A percentile compares a stretch with the other conserved stretches of the same genome.
Evolutionary conservation across 2,888 invertebrate genomes (phyloP).

Genomic region (Brassicogethes aeneus): DNA sequence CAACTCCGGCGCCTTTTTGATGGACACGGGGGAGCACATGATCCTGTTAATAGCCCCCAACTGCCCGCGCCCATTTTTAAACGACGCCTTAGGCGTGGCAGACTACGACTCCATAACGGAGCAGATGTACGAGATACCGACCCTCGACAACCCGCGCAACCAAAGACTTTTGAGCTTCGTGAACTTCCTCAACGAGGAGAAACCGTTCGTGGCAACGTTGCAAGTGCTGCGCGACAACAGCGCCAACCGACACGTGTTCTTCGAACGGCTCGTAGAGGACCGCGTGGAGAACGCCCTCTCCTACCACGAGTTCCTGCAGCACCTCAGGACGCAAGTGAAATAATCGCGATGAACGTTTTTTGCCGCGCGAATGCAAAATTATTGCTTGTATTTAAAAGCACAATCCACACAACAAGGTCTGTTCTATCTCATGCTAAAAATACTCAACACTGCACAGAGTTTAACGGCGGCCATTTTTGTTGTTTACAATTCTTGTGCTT

Average conservation of each 20-base stretch:
- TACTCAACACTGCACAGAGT: no score
- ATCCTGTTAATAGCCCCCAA: constrained; percentile 77
- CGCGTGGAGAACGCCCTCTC: constrained; percentile 88
- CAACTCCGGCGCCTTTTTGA: constrained; percentile 80
- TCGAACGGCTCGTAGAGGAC: constrained; percentile 88
- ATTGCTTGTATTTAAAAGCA: no score
- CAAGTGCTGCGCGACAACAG: constrained; percentile 89
- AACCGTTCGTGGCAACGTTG: constrained; percentile 70
- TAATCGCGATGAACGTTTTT: constrained; percentile 37
- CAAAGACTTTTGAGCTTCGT: constrained; percentile 71
- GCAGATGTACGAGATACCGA: constrained; percentile 70
- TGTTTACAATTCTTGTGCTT: no score
- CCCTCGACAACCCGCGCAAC: constrained; percentile 64
- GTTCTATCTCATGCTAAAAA: no score
- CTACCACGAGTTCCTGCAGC: constrained; percentile 97
- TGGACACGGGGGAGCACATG: constrained; percentile 80
- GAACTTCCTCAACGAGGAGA: constrained; percentile 72
- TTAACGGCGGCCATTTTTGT: no score
- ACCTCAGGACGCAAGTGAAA: constrained; percentile 83
- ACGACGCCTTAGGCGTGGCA: constrained; percentile 67
- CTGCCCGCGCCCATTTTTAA: constrained; percentile 64
- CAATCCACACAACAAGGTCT: no score
- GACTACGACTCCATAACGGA: constrained; percentile 67
- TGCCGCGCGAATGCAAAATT: constrained; percentile 25
- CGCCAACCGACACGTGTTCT: constrained; percentile 69